Evolutionary conservation across 2,888 invertebrate species (phyloP), one percentile per base, ranked within the genome.

Genomic region (Acleris cristana): DNA sequence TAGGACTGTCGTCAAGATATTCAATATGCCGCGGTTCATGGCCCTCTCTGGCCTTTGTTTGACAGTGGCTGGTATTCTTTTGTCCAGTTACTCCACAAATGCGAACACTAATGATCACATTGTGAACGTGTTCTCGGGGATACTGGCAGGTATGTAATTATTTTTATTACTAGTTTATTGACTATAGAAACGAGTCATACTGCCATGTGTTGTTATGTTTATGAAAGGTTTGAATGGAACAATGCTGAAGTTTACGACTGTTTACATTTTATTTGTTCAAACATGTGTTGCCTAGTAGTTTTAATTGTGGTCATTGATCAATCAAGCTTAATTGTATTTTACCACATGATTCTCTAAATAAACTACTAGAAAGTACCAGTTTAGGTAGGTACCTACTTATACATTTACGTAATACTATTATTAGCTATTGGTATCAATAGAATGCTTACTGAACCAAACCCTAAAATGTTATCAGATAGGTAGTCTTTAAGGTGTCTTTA

Each of bases 21-120:
- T 94, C 78, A 93, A 93, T 70, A 94, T 94, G 94, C 94, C 95
- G 0, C 82, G 94, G 69, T 88, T 94, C 52, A 94, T 94, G 73
- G 93, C 93, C 1, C 83, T 94, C 51, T 86, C 94, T 2, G 95
- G 94, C 4, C 88, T 94, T 45, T 94, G 94, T 74, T 74, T 95
- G 73, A 93, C 93, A 0, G 94, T 94, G 59, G 94, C 94, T 1
- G 95, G 95, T 14, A 87, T 95, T 1, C 77, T 95, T 56, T 81
- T 93, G 5, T 92, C 93, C 6, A 92, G 90, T 72, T 94, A 89
- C 73, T 93, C 85, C 69, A 89, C 91, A 0, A 93, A 93, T 63
- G 78, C 84, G 0, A 79, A 88, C 40, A 89, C 88, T 59, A 88
- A 92, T 65, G 88, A 90, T 69, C 85, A 93, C 63, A 92, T 92